Percentiles rank a stretch among this genome's conserved stretches.
Conservation (phyloP, 2,888 invertebrate genomes). For the Apamea crenata region DNA sequence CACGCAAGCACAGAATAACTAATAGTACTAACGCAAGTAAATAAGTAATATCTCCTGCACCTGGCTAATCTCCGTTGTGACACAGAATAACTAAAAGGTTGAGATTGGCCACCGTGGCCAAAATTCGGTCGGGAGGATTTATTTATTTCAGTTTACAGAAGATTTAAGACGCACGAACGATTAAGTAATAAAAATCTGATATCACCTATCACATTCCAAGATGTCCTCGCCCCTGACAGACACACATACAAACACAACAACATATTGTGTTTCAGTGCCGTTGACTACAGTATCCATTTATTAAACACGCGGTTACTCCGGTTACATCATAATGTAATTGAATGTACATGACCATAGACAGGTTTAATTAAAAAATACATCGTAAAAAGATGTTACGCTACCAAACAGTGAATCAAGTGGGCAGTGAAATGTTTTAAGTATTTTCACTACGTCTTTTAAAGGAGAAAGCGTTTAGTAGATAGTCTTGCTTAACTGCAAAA, state of each 20-base stretch:
- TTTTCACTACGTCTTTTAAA: slow-evolving; percentile 61
- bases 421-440: slow-evolving; percentile 53
- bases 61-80: too few species aligned
- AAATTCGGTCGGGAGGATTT: neutral
- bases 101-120: neutral
- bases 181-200: slow-evolving; percentile 20
- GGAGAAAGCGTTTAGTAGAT: slow-evolving; percentile 66
- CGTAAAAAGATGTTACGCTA: slow-evolving; percentile 28
- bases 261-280: slow-evolving; percentile 40
- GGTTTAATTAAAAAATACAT: slow-evolving; percentile 38
- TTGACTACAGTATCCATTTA: slow-evolving; percentile 14
- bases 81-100: too few species aligned
- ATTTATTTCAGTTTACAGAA: neutral
- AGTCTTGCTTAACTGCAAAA: slow-evolving; percentile 61
- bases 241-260: slow-evolving; percentile 28
- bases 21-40: too few species aligned
- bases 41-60: too few species aligned
- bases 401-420: slow-evolving; percentile 19
- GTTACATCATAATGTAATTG: slow-evolving; percentile 49
- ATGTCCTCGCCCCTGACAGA: slow-evolving; percentile 51
- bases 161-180: neutral
- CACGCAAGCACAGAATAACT: too few species aligned
- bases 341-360: slow-evolving; percentile 15
- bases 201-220: slow-evolving; percentile 33
- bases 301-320: slow-evolving; percentile 18